Base-by-base conservation (phyloP, 2,888 invertebrate genomes). In the Lochmaea crataegi region DNA sequence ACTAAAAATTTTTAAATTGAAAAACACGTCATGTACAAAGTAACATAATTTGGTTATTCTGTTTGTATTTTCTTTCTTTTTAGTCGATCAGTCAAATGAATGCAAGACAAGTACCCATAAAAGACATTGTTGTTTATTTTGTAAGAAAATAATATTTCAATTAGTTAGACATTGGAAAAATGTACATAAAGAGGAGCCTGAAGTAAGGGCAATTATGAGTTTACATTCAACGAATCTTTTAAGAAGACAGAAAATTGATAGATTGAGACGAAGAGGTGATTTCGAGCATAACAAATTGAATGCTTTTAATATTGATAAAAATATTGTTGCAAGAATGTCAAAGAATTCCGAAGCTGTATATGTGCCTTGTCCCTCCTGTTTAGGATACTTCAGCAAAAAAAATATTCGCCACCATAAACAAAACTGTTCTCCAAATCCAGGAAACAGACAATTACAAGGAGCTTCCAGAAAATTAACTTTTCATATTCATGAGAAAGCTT, bases 221-320 rank as follows among this genome's bases (percentile, higher is more conserved):
- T 70, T 70, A 41, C 70, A 70, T 53, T 18, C 38, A 53, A n/a
- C 51, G 3, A 70, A 70, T 65, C 64, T 10, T 57, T 38, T 38
- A 41, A 64, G 70, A 65, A 70, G 65, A 65, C 53, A 70, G 42
- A 70, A 70, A 61, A 63, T 68, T 16, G 53, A 68, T 68, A 18
- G 53, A 11, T 51, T 68, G 32, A 60, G 68, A 53, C 48, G 51
- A 32, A 42, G 1, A 10, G 42, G 42, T 10, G 65, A 48, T 65
- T 65, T 22, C n/a, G 22, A 48, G 22, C 32, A 65, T 48, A 65
- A 65, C 51, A 45, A 65, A 65, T 26, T 48, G n/a, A 22, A 18
- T 22, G 14, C n/a, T 22, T 42, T 45, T 22, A 48, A 14, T 48
- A 14, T 14, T 48, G 22, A 51, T 14, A 51, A 48, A 65, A 65